Conservation (phyloP, 2,888 invertebrate species). For the Acrobeloides nanus region DNA sequence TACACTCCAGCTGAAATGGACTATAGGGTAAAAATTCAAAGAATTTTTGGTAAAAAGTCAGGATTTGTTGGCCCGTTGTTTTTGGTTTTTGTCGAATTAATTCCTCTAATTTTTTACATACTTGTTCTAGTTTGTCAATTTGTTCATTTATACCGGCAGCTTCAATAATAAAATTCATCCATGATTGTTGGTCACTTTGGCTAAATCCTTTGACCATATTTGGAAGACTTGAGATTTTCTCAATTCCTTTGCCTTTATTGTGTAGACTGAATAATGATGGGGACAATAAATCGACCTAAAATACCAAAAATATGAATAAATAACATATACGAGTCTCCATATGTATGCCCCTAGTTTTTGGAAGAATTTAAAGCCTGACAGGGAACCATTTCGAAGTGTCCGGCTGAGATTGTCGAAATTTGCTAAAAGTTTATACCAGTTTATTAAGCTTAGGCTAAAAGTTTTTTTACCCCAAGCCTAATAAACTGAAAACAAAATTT, state of each 20-base stretch:
- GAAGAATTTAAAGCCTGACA: too few species aligned
- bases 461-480: too few species aligned
- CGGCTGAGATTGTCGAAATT: too few species aligned
- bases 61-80: neutral
- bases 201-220: constrained; percentile 13
- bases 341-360: too few species aligned
- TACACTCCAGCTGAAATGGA: too few species aligned
- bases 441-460: too few species aligned
- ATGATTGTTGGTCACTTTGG: constrained; percentile 28
- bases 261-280: constrained; percentile 41
- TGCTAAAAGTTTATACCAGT: too few species aligned
- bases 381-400: too few species aligned
- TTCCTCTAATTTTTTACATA: neutral
- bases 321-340: too few species aligned
- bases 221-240: constrained; percentile 15
- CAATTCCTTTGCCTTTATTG: constrained; percentile 29
- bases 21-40: too few species aligned
- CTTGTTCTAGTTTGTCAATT: constrained; percentile 22
- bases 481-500: too few species aligned
- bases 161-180: constrained; percentile 39
- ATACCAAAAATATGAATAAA: neutral
- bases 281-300: constrained; percentile 35
- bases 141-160: constrained; percentile 33
- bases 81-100: neutral
- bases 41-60: neutral